Conservation (phyloP, 2,888 invertebrate species). For the Xanthorhoe designata region DNA sequence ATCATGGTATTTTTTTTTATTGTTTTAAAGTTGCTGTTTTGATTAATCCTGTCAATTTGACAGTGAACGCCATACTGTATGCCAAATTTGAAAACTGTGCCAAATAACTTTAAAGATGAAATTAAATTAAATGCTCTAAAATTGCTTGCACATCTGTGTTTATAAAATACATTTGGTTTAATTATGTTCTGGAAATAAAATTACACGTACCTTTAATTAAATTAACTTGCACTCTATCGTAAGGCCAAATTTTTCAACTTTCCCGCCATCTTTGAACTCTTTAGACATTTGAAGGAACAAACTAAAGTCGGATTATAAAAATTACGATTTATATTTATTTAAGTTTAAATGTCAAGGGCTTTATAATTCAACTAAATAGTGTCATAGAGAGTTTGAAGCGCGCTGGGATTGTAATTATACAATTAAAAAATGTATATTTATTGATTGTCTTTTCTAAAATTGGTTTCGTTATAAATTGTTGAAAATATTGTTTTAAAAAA, state of each 20-base stretch:
- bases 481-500: conserved; percentile 22
- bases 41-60: conserved; percentile 27
- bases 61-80: conserved; percentile 16
- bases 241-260: conserved; percentile 29
- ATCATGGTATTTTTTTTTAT: conserved; percentile 62
- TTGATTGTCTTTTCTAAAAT: neutral
- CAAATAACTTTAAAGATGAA: conserved; percentile 15
- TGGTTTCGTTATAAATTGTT: conserved; percentile 18
- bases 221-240: conserved; percentile 29
- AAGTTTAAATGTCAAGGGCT: neutral
- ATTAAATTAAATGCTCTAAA: conserved; percentile 9
- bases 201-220: conserved; percentile 29
- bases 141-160: conserved; percentile 14
- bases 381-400: neutral
- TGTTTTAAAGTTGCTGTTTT: conserved; percentile 27
- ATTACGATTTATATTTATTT: neutral
- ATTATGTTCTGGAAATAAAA: conserved; percentile 17
- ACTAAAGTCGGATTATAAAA: neutral
- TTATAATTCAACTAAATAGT: neutral
- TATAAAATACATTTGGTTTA: neutral
- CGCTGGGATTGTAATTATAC: neutral
- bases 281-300: neutral
- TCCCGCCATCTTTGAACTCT: neutral
- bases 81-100: conserved; percentile 16
- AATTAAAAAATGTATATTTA: conserved; percentile 3